Evolutionary conservation across 1,140 invertebrate species (phyloP), one percentile per base, ranked within the genome.

Genomic region (Drosophila tropicalis): DNA sequence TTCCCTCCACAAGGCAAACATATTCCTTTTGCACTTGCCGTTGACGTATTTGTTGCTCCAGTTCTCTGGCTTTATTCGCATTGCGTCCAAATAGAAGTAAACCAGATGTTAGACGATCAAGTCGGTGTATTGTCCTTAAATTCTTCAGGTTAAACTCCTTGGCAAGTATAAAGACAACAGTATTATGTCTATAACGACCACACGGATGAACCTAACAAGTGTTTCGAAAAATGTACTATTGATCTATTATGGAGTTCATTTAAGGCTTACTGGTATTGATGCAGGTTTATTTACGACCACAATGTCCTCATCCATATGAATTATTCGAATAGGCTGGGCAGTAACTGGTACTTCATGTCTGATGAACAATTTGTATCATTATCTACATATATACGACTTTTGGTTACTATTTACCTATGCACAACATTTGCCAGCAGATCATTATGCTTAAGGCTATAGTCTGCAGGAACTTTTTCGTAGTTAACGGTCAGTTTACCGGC

Each of bases 261-360:
- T 56, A 69, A 80, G 81, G 96, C 95, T 96, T 96, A 96, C 98
- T 93, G 99, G 99, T 94, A 99, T 98, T 93, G 98, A 99, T 92
- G 98, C 96, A 90, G 99, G 99, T 95, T 99, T 99, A 95, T 99
- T 98, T 92, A 99, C 97, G 92, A 99, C 99, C 93, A 99, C 95
- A 94, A 99, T 95, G 94, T 99, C 97, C 93, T 99, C 97, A 94
- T 98, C 97, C 94, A 99, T 97, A 94, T 97, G 96, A 92, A 99
- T 96, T 93, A 99, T 96, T 93, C 97, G 96, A 94, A 99, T 97
- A 92, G 96, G 96, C 94, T 97, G 95, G 93, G 96, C 96, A 93
- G 97, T 96, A 93, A 99, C 98, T 92, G 98, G 98, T 93, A 98
- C 97, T 95, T 99, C 98, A 95, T 99, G 98, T 96, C 98, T 98